Conservation (phyloP, 2,113 vertebrate species). For the Petroica traversi region DNA sequence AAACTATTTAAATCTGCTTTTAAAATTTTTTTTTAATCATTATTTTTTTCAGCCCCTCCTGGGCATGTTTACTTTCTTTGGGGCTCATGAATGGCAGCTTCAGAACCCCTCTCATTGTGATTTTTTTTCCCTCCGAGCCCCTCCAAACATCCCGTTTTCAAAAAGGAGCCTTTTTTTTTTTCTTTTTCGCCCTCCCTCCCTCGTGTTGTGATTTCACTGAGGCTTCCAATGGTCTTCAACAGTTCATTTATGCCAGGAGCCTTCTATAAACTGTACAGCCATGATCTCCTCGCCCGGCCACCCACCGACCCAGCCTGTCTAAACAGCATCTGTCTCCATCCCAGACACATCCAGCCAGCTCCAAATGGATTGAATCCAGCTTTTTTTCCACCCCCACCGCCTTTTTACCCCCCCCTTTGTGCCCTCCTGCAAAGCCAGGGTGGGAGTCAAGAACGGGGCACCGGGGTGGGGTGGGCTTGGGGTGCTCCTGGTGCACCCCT, state of each 20-base stretch:
- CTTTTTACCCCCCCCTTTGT: not conserved
- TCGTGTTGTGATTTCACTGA: slow-evolving; percentile 92
- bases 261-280: slow-evolving; percentile 83
- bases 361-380: slow-evolving; percentile 72
- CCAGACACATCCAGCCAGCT: slow-evolving; percentile 73
- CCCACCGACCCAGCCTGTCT: slow-evolving; percentile 88
- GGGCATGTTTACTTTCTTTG: slow-evolving; percentile 52
- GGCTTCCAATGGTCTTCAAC: slow-evolving; percentile 91
- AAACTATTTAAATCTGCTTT: slow-evolving; percentile 84
- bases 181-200: not conserved
- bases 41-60: not conserved
- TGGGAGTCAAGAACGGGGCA: slow-evolving; percentile 2
- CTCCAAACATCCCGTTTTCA: slow-evolving; percentile 35
- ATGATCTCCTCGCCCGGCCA: slow-evolving; percentile 80
- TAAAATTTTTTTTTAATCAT: not conserved
- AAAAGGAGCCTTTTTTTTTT: slow-evolving; percentile 3
- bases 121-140: slow-evolving; percentile 25
- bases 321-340: slow-evolving; percentile 85
- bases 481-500: not conserved
- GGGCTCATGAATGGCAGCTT: slow-evolving; percentile 76
- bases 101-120: slow-evolving; percentile 66
- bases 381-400: not conserved
- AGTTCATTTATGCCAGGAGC: slow-evolving; percentile 87
- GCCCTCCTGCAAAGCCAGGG: not conserved
- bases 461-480: not conserved